phyloP scores from a whole-genome alignment of 2,888 invertebrate species.

The Conistra vaccinii region DNA sequence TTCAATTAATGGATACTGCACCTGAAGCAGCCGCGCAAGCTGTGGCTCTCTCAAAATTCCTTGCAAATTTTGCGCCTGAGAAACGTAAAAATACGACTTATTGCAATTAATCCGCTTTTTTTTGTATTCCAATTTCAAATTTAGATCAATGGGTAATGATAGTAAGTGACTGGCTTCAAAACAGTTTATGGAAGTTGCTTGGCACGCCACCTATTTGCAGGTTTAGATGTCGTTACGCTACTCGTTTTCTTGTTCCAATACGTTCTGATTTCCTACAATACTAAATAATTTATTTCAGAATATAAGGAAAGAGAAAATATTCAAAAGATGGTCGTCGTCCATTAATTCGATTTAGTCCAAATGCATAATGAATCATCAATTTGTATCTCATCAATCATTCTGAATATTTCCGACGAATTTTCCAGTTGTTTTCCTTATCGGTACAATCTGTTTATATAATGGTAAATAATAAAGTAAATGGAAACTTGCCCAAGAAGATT shows the following conservation, averaged over 20 bases:
- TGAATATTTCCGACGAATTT: constrained; percentile 56
- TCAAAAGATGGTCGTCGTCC: constrained; percentile 32
- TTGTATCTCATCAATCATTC: constrained; percentile 67
- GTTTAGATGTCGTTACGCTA: background rate
- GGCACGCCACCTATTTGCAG: background rate
- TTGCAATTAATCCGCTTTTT: no score
- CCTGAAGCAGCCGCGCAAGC: no score
- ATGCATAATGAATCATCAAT: constrained; percentile 66
- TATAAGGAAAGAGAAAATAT: constrained; percentile 22
- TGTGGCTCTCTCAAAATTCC: no score
- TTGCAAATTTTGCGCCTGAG: no score
- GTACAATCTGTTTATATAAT: constrained; percentile 20
- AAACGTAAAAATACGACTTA: no score
- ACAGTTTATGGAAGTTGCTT: background rate
- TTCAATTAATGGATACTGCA: no score
- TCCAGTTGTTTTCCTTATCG: constrained; percentile 40
- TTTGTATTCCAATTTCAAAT: no score
- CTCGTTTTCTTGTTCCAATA: background rate
- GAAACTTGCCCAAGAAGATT: constrained; percentile 13
- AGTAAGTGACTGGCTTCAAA: no score
- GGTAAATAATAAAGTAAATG: constrained; percentile 31
- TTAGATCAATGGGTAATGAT: no score
- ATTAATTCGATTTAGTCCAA: constrained; percentile 58
- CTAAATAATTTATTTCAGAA: background rate
- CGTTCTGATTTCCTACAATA: background rate